phyloP scores from a whole-genome alignment of 2,888 invertebrate species.

The Pycnomerus fuliginosus region DNA sequence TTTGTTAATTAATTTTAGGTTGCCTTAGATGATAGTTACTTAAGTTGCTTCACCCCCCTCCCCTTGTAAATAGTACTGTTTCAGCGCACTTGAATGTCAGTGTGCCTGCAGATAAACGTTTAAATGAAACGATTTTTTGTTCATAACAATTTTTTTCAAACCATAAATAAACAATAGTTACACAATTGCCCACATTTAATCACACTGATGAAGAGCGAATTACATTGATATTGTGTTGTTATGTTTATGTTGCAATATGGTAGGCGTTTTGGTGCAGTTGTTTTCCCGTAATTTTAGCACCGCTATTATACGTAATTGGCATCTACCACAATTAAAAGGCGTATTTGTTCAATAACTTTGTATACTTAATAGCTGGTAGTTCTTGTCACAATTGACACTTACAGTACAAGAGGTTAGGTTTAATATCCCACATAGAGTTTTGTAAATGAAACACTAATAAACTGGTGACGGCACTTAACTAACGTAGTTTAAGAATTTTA shows the following conservation, averaged over 20 bases:
- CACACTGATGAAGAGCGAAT: conserved; percentile 50
- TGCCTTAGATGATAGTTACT: conserved; percentile 44
- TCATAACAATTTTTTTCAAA: conserved; percentile 41
- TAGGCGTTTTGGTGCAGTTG: conserved; percentile 32
- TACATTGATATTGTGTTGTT: conserved; percentile 32
- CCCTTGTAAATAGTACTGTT: conserved; percentile 49
- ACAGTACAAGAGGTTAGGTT: conserved; percentile 50
- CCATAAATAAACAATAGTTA: conserved; percentile 51
- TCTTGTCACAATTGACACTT: conserved; percentile 39
- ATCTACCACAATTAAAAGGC: too few species aligned
- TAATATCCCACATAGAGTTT: conserved; percentile 46
- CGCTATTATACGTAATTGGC: conserved; percentile 20
- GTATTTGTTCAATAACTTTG: too few species aligned
- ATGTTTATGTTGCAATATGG: conserved; percentile 42
- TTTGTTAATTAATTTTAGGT: conserved; percentile 55
- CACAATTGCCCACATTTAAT: conserved; percentile 53
- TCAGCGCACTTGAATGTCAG: conserved; percentile 49
- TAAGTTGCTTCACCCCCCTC: conserved; percentile 48
- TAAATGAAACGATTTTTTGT: conserved; percentile 42
- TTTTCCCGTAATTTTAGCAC: conserved; percentile 22
- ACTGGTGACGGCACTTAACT: conserved; percentile 53
- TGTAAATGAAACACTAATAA: conserved; percentile 53
- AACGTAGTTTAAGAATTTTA: conserved; percentile 49
- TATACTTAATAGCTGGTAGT: conserved; percentile 48
- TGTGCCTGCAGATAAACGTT: conserved; percentile 46